phyloP scores from a whole-genome alignment of 2,797 vertebrate genomes.

The Poeciliopsis infans region DNA sequence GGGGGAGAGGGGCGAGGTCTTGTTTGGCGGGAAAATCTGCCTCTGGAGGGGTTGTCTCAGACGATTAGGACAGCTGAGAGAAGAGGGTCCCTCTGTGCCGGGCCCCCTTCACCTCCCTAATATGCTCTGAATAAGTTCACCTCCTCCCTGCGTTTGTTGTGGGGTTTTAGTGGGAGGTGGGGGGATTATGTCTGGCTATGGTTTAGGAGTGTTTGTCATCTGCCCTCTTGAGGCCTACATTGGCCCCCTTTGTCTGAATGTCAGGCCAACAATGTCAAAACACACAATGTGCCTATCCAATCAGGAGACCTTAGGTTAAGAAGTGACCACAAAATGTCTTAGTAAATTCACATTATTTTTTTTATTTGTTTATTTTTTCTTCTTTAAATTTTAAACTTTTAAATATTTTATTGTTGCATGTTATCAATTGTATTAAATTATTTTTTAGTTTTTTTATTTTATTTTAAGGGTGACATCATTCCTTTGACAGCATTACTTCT shows the following conservation, averaged over 20 bases:
- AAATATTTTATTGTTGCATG: not conserved
- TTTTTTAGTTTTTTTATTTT: too few species aligned
- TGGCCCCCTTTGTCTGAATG: constrained; percentile 70
- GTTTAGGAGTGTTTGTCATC: constrained; percentile 79
- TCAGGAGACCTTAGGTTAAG: constrained; percentile 57
- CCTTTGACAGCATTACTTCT: not conserved
- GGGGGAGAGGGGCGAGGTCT: constrained; percentile 46
- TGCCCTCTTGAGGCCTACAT: constrained; percentile 75
- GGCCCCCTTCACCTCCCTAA: constrained; percentile 81
- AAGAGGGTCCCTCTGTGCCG: constrained; percentile 77
- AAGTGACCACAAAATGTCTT: constrained; percentile 44
- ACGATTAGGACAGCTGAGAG: constrained; percentile 75
- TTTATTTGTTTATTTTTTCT: not conserved
- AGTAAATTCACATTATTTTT: not conserved
- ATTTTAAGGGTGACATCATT: not conserved
- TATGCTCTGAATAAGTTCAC: constrained; percentile 79
- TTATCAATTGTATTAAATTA: not conserved
- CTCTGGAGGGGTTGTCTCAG: constrained; percentile 70
- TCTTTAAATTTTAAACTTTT: not conserved
- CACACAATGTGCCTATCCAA: constrained; percentile 65
- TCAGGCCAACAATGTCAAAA: constrained; percentile 72
- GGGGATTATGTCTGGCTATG: constrained; percentile 69
- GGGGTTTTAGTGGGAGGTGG: constrained; percentile 52
- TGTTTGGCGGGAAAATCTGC: constrained; percentile 50
- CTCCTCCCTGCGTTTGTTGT: constrained; percentile 70